A percentile compares a stretch with the other conserved stretches of the same genome.
Conservation (phyloP, 2,888 invertebrate species). For the Folsomia manolachei region DNA sequence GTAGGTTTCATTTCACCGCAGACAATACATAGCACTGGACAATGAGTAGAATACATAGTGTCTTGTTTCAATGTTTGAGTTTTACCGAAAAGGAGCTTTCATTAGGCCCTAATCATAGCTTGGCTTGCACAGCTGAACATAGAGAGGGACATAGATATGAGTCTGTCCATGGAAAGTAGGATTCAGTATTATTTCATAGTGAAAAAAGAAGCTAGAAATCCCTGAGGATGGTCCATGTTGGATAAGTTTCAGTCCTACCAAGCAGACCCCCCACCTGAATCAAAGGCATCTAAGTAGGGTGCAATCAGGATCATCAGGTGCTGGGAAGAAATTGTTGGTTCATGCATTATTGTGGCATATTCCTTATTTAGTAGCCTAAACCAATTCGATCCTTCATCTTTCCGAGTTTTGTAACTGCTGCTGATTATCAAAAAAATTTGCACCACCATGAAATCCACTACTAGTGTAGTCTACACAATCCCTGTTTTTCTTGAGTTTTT, state of each 20-base stretch:
- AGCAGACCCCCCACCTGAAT: constrained; percentile 18
- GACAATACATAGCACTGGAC: not conserved
- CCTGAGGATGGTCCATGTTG: not conserved
- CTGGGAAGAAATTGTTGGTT: not conserved
- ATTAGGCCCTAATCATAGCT: not conserved
- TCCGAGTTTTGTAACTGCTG: too few species aligned
- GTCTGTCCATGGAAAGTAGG: too few species aligned
- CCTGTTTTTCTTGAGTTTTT: too few species aligned
- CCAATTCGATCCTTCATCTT: not conserved
- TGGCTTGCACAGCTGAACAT: too few species aligned
- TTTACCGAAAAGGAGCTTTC: constrained; percentile 8
- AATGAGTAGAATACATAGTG: not conserved
- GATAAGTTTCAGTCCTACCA: not conserved
- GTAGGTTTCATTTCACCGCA: not conserved
- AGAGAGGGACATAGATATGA: too few species aligned
- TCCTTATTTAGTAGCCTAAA: too few species aligned
- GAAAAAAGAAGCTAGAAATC: too few species aligned
- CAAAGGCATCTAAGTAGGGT: constrained; percentile 20
- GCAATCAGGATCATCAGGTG: constrained; percentile 15
- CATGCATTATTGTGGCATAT: too few species aligned
- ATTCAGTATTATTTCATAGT: too few species aligned
- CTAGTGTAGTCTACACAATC: too few species aligned
- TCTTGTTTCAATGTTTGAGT: not conserved
- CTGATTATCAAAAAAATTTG: too few species aligned
- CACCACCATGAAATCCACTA: too few species aligned